Conservation (phyloP, 2,888 invertebrate genomes). For the Caenorhabditis sulstoni region DNA sequence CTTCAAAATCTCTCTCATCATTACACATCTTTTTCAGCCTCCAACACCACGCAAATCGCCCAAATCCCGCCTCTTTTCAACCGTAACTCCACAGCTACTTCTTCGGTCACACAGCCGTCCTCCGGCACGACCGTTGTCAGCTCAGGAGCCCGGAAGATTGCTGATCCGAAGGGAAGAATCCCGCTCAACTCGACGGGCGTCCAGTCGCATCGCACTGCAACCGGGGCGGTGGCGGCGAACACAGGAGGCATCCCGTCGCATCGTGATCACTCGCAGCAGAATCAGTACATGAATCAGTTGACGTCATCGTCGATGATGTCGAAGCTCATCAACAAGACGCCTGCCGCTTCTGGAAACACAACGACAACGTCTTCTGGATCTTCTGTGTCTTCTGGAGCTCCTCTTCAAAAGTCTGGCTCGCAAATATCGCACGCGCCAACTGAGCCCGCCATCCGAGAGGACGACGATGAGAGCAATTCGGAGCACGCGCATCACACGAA, state of each 20-base stretch:
- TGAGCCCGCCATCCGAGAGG: conserved; percentile 79
- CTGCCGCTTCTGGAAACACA: conserved; percentile 10
- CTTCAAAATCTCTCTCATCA: not conserved
- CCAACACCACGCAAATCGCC: conserved; percentile 48
- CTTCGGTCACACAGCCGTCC: conserved; percentile 18
- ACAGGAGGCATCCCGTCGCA: conserved; percentile 55
- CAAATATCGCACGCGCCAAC: conserved; percentile 79
- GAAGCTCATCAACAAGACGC: conserved; percentile 50
- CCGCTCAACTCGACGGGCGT: conserved; percentile 58
- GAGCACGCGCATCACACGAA: conserved; percentile 49
- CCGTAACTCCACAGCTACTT: conserved; percentile 40
- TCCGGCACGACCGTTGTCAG: conserved; percentile 43
- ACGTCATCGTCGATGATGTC: conserved; percentile 61
- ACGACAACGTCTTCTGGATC: not conserved
- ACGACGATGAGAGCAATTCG: conserved; percentile 75
- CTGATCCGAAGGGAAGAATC: conserved; percentile 65
- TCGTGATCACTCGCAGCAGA: conserved; percentile 44
- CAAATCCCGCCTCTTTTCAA: conserved; percentile 57
- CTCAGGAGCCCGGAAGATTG: conserved; percentile 59
- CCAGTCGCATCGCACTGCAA: conserved; percentile 53
- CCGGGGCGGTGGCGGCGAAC: conserved; percentile 55
- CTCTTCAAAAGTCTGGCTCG: conserved; percentile 71
- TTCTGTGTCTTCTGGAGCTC: conserved; percentile 14
- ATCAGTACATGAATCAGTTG: conserved; percentile 57
- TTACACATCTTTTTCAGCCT: conserved; percentile 25